These are phyloP conservation scores for Amphipyra tragopoginis DNA, from an alignment of 2,888 invertebrate genomes.

Conservation along the genomic window DNA sequence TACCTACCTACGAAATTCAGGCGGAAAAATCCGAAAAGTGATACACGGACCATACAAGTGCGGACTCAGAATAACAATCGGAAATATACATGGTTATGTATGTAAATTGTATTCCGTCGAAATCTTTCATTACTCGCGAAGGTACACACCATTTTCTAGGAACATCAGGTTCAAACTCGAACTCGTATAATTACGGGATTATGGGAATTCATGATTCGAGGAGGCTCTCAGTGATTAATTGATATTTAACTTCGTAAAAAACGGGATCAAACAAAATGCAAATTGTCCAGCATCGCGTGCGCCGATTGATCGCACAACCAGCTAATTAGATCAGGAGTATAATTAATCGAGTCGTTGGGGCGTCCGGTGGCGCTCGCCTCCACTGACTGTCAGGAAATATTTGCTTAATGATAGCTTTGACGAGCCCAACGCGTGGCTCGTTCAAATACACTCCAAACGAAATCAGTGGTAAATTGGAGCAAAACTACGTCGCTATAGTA, in stretches of 20 bases:
- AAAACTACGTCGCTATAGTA: slow-evolving; percentile 29
- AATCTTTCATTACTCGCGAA: slow-evolving; percentile 18
- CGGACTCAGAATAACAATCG: slow-evolving; percentile 32
- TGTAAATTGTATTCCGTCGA: slow-evolving; percentile 23
- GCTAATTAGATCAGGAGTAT: slow-evolving; percentile 71
- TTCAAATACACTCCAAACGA: slow-evolving; percentile 60
- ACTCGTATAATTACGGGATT: slow-evolving; percentile 11
- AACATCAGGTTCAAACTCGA: neutral
- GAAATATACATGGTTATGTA: slow-evolving; percentile 13
- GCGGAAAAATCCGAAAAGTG: slow-evolving; percentile 44
- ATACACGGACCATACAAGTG: slow-evolving; percentile 33
- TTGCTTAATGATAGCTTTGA: slow-evolving; percentile 72
- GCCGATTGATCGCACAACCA: slow-evolving; percentile 61
- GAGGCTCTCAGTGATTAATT: slow-evolving; percentile 9
- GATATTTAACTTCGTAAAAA: slow-evolving; percentile 22
- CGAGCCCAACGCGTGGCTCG: slow-evolving; percentile 50
- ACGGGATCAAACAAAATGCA: slow-evolving; percentile 52
- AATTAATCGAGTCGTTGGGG: slow-evolving; percentile 70
- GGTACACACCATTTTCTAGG: slow-evolving; percentile 9
- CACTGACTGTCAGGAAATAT: slow-evolving; percentile 68
- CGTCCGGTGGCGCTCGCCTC: slow-evolving; percentile 46
- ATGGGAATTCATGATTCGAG: neutral
- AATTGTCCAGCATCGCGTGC: slow-evolving; percentile 51
- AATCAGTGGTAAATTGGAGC: slow-evolving; percentile 58
- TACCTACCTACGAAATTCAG: slow-evolving; percentile 62